Conservation (phyloP, 2,888 invertebrate species). For the Pristionchus exspectatus region DNA sequence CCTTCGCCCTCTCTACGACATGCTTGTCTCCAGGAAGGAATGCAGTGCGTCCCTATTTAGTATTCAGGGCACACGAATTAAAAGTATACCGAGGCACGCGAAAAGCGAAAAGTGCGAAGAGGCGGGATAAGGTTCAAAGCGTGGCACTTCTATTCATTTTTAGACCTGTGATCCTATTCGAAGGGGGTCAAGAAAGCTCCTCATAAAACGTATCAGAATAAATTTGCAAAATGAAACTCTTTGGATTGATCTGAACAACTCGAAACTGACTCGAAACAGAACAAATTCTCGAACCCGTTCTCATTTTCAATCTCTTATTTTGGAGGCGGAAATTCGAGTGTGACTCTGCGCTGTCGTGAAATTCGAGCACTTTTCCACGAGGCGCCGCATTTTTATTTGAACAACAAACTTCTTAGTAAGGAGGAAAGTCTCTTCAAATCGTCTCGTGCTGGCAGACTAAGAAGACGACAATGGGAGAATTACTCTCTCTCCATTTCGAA, state of each 20-base stretch:
- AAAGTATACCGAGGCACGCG: not conserved
- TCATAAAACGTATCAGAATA: no score
- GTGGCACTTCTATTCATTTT: not conserved
- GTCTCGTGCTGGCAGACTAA: not conserved
- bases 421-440: not conserved
- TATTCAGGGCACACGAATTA: not conserved
- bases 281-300: not conserved
- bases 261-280: not conserved
- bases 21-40: not conserved
- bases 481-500: not conserved
- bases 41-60: not conserved
- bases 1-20: not conserved
- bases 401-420: slow-evolving; percentile 17
- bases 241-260: no score
- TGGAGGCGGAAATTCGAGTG: not conserved
- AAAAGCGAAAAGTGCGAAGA: not conserved
- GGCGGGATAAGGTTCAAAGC: not conserved
- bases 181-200: not conserved
- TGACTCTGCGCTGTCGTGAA: not conserved
- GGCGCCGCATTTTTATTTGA: not conserved
- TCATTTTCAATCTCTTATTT: not conserved
- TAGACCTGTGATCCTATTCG: not conserved
- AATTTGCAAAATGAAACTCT: no score
- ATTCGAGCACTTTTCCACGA: slow-evolving; percentile 20
- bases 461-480: not conserved